Conservation (phyloP, 2,797 vertebrate genomes). For the Delichon dasypus region DNA sequence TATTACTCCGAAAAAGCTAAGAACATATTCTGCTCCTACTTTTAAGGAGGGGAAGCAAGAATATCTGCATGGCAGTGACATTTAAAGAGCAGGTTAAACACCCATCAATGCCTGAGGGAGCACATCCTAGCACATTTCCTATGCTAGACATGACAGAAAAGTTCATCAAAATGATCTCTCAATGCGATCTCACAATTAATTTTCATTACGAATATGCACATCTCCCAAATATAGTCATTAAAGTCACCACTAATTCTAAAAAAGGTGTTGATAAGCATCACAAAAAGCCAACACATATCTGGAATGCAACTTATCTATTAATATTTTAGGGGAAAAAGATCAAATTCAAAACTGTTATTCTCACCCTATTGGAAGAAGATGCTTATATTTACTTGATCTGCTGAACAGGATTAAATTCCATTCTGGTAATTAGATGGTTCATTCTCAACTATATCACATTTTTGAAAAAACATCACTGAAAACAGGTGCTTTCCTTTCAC, state of each 20-base stretch:
- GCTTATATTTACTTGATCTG: neutral
- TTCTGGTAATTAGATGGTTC: neutral
- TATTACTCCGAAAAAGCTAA: neutral
- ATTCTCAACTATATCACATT: neutral
- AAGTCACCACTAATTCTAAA: neutral
- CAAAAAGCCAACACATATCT: neutral
- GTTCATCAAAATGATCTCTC: neutral
- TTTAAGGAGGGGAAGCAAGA: neutral
- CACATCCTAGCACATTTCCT: neutral
- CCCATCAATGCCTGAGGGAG: neutral
- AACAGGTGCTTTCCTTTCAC: neutral
- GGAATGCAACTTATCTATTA: neutral
- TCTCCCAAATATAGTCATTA: neutral
- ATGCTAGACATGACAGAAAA: neutral
- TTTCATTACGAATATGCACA: neutral
- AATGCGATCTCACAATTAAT: neutral
- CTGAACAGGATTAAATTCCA: neutral
- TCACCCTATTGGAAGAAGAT: neutral
- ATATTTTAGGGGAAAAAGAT: neutral
- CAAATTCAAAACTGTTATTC: neutral
- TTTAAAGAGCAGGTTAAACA: conserved; percentile 27
- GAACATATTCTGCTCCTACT: neutral
- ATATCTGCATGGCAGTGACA: neutral
- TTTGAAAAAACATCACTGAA: neutral
- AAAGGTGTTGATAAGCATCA: neutral